phyloP scores from a whole-genome alignment of 2,888 invertebrate species.

The Aphodius sticticus region DNA sequence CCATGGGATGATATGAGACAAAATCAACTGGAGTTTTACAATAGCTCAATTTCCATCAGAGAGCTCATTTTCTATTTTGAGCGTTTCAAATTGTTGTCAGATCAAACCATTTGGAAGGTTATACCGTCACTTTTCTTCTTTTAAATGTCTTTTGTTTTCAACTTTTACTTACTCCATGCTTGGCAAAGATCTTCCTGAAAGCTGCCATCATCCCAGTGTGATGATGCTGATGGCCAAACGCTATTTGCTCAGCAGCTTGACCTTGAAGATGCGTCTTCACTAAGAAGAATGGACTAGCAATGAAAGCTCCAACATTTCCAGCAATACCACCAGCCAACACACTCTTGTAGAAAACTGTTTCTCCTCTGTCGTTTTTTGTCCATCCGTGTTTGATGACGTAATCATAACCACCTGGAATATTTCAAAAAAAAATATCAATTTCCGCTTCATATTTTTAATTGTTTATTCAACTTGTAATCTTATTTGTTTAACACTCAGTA shows the following conservation, averaged over 20 bases:
- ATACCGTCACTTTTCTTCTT: no score
- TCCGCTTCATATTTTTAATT: background rate
- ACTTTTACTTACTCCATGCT: slow-evolving; percentile 61
- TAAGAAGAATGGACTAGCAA: slow-evolving; percentile 89
- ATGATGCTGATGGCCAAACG: slow-evolving; percentile 87
- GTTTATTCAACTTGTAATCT: no score
- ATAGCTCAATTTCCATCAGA: no score
- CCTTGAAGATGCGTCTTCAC: slow-evolving; percentile 87
- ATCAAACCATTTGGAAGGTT: no score
- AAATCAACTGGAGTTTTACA: no score
- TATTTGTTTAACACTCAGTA: no score
- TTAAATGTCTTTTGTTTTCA: background rate
- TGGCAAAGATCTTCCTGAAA: slow-evolving; percentile 63
- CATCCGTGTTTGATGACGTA: slow-evolving; percentile 51
- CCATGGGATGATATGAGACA: no score
- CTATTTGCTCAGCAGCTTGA: slow-evolving; percentile 74
- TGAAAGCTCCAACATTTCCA: slow-evolving; percentile 79
- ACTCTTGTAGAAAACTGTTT: slow-evolving; percentile 71
- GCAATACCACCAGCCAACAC: slow-evolving; percentile 78
- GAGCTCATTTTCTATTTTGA: no score
- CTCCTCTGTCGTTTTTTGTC: slow-evolving; percentile 65
- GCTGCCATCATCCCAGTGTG: slow-evolving; percentile 74
- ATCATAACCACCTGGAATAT: slow-evolving; percentile 49
- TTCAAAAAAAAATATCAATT: background rate
- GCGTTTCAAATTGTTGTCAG: no score